phyloP scores from a whole-genome alignment of 1,140 invertebrate genomes.

The Magallana angulata region DNA sequence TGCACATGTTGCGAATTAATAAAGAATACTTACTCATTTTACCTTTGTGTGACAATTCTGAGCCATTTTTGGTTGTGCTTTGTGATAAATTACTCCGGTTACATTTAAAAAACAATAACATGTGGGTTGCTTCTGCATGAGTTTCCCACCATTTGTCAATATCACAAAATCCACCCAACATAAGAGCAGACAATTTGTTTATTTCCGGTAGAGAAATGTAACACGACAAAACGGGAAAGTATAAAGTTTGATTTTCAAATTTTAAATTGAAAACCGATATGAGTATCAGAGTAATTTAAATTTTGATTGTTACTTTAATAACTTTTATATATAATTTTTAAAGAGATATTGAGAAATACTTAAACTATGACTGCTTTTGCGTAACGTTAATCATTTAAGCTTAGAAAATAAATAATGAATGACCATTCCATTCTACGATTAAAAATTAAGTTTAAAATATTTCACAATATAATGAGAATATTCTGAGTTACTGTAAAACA shows the following conservation, averaged over 20 bases:
- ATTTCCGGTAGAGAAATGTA: not conserved
- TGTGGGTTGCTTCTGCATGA: not conserved
- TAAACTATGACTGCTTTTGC: too few relatives aligned
- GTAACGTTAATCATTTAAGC: too few relatives aligned
- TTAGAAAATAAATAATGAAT: too few relatives aligned
- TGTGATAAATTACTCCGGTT: slow-evolving; percentile 3
- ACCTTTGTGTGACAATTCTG: not conserved
- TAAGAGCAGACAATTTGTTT: not conserved
- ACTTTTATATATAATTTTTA: too few relatives aligned
- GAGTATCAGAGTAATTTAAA: too few relatives aligned
- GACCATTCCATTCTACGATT: too few relatives aligned
- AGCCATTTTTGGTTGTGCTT: slow-evolving; percentile 2
- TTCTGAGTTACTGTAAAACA: too few relatives aligned
- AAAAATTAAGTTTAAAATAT: too few relatives aligned
- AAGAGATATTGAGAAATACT: too few relatives aligned
- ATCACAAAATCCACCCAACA: not conserved
- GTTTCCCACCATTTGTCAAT: slow-evolving; percentile 33
- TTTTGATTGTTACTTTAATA: too few relatives aligned
- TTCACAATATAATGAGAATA: too few relatives aligned
- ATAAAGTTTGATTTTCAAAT: not conserved
- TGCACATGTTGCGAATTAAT: not conserved
- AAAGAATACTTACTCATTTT: slow-evolving; percentile 21
- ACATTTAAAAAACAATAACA: slow-evolving; percentile 1
- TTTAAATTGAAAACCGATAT: not conserved
- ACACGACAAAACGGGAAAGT: not conserved